These are phyloP conservation scores for Chascanopsetta lugubris DNA, from an alignment of 2,113 vertebrate genomes.

Conservation along the genomic window DNA sequence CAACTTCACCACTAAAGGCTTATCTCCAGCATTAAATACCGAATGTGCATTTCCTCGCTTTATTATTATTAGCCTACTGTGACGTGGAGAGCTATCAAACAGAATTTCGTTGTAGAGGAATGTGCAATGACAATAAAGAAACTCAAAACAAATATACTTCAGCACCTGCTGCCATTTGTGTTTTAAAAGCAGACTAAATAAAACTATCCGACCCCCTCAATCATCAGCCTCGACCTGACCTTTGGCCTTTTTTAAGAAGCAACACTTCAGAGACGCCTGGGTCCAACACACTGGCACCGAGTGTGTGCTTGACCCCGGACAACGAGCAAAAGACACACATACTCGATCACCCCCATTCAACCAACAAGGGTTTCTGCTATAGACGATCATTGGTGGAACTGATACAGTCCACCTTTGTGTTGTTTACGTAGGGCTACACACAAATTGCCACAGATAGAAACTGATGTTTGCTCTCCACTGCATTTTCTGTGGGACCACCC, in stretches of 20 bases:
- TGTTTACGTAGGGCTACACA: background rate
- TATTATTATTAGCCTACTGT: too few species aligned
- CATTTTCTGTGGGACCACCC: background rate
- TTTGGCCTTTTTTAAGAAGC: conserved; percentile 50
- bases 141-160: too few species aligned
- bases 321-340: too few species aligned
- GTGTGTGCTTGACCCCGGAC: conserved; percentile 56
- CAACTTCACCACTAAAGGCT: background rate
- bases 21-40: too few species aligned
- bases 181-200: conserved; percentile 7
- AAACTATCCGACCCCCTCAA: background rate
- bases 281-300: conserved; percentile 32
- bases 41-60: too few species aligned
- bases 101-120: too few species aligned
- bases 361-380: background rate
- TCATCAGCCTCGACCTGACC: conserved; percentile 46
- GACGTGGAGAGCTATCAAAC: too few species aligned
- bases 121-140: too few species aligned
- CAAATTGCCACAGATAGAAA: background rate
- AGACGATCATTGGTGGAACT: too few species aligned
- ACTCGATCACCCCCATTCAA: background rate
- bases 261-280: conserved; percentile 54
- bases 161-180: background rate
- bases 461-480: background rate
- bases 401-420: background rate